phyloP scores from a whole-genome alignment of 2,797 vertebrate species.

The Antrozous pallidus region DNA sequence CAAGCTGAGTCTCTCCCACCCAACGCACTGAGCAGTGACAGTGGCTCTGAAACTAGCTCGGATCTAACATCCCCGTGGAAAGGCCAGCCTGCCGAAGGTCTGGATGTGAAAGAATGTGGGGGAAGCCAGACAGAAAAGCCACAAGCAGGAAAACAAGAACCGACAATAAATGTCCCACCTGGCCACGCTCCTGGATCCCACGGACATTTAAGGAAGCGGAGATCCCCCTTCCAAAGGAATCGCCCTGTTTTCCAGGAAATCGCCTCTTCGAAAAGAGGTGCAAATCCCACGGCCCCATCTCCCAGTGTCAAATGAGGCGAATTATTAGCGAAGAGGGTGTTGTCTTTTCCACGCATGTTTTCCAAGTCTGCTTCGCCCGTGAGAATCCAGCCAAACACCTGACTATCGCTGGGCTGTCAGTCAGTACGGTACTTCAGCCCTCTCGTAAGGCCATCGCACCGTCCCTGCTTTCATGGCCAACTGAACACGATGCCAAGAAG shows the following conservation, averaged over 20 bases:
- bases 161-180: fast-evolving
- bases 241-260: background rate
- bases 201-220: background rate
- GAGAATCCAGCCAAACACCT: background rate
- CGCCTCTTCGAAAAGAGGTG: background rate
- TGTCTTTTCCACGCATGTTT: background rate
- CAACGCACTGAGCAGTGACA: fast-evolving
- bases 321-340: background rate
- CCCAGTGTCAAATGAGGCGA: background rate
- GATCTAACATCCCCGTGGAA: background rate
- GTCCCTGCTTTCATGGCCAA: constrained; percentile 56
- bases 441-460: constrained; percentile 42
- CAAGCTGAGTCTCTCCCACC: background rate
- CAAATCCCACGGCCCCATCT: background rate
- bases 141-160: background rate
- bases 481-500: constrained; percentile 49
- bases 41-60: background rate
- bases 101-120: background rate
- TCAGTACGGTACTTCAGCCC: constrained; percentile 59
- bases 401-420: constrained; percentile 44
- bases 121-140: background rate
- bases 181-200: too few species aligned
- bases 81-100: background rate
- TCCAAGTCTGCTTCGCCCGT: background rate
- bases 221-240: background rate